These are phyloP conservation scores for Nibea albiflora DNA, from an alignment of 2,113 vertebrate genomes.

Conservation along the genomic window DNA sequence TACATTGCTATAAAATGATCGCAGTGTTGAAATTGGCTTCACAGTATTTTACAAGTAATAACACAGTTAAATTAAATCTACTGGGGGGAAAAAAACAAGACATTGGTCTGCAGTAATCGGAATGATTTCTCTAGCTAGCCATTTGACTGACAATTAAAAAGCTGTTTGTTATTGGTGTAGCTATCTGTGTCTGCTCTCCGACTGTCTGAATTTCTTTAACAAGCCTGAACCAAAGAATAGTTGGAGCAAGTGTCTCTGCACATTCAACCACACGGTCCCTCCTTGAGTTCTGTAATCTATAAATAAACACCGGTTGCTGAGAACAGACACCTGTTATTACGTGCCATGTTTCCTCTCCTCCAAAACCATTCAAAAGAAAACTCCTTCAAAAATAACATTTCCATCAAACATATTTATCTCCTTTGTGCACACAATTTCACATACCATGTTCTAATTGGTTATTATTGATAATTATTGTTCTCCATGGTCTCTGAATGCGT, in stretches of 20 bases:
- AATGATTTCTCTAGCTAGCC: not conserved
- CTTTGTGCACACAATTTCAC: no score
- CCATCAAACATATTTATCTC: no score
- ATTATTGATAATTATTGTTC: no score
- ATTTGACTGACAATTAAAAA: constrained; percentile 19
- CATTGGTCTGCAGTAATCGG: not conserved
- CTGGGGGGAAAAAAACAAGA: not conserved
- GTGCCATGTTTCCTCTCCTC: not conserved
- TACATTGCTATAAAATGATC: not conserved
- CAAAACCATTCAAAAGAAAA: constrained; percentile 20
- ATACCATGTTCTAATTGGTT: no score
- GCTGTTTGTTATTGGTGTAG: constrained; percentile 20
- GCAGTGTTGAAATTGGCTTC: not conserved
- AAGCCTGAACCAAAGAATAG: constrained; percentile 8
- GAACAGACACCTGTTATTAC: constrained; percentile 17
- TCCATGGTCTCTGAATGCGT: not conserved
- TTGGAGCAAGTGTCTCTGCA: constrained; percentile 21
- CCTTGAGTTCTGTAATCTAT: constrained; percentile 9
- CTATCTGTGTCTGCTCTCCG: not conserved
- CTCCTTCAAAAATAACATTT: not conserved
- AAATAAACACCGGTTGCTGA: constrained; percentile 7
- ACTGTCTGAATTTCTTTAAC: constrained; percentile 7
- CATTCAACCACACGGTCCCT: constrained; percentile 7
- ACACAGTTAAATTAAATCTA: not conserved
- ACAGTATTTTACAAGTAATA: not conserved